phyloP scores from a whole-genome alignment of 2,113 vertebrate genomes.

The Rhinichthys klamathensis region DNA sequence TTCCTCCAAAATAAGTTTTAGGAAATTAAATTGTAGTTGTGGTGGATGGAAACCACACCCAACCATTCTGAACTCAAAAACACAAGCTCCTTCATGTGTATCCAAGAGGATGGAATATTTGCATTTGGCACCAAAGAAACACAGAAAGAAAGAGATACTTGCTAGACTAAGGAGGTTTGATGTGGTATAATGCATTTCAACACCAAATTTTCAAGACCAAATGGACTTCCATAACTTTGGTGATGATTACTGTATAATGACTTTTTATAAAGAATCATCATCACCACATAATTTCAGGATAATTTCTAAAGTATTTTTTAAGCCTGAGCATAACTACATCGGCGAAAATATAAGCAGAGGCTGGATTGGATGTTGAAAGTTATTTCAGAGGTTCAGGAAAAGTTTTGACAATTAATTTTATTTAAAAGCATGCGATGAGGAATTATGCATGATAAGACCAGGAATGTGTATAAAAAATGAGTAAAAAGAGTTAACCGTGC shows the following conservation, averaged over 20 bases:
- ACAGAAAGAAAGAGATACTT: background rate
- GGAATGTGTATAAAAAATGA: background rate
- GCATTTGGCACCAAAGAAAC: conserved; percentile 52
- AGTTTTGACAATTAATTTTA: no score
- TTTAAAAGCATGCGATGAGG: background rate
- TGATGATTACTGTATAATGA: background rate
- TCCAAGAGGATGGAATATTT: conserved; percentile 60
- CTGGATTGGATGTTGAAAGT: background rate
- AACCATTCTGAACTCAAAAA: conserved; percentile 31
- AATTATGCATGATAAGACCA: background rate
- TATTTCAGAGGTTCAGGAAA: background rate
- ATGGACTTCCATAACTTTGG: background rate
- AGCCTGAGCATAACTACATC: background rate
- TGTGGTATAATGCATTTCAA: background rate
- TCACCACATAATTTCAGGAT: background rate
- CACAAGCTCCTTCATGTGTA: conserved; percentile 68
- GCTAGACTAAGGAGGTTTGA: background rate
- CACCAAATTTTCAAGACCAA: background rate
- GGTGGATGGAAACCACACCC: conserved; percentile 10
- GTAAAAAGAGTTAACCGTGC: background rate
- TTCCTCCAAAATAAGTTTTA: background rate
- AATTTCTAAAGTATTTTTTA: background rate
- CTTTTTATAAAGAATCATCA: background rate
- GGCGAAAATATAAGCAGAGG: background rate
- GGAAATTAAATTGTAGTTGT: conserved; percentile 28